Percentiles rank a stretch among this genome's conserved stretches.
phyloP scores from a whole-genome alignment of 2,888 invertebrate genomes.

The Dynastes tityus region DNA sequence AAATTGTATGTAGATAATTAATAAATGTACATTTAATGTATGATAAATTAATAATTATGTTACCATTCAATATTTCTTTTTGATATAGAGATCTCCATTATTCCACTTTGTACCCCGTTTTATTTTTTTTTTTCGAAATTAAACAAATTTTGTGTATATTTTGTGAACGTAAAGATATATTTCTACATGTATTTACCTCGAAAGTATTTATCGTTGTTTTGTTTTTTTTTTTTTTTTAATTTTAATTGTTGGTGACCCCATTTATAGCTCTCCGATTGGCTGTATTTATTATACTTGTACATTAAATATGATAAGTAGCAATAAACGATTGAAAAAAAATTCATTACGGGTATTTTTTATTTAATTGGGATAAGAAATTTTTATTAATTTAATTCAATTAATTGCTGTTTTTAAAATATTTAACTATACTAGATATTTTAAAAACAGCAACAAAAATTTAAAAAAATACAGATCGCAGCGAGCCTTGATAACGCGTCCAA shows the following conservation, averaged over 20 bases:
- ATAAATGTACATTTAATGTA: conserved; percentile 39
- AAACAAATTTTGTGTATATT: too few species aligned
- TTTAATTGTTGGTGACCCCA: background rate
- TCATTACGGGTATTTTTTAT: background rate
- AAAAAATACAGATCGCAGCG: too few species aligned
- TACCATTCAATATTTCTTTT: background rate
- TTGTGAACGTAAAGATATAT: background rate
- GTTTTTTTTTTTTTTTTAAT: background rate
- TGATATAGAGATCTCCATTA: too few species aligned
- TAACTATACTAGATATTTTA: too few species aligned
- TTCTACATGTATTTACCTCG: background rate
- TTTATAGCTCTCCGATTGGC: background rate
- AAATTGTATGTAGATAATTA: conserved; percentile 5
- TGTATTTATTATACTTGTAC: conserved; percentile 50
- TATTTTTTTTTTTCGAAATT: too few species aligned
- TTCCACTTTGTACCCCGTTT: too few species aligned
- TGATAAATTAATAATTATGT: conserved; percentile 25
- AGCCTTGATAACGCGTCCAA: too few species aligned
- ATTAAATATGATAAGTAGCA: conserved; percentile 46
- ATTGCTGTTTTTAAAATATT: too few species aligned
- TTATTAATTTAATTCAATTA: too few species aligned
- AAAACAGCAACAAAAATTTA: too few species aligned
- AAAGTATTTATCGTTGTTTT: background rate
- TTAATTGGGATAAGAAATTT: background rate
- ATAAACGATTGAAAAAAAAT: conserved; percentile 40